Evolutionary conservation across 2,113 vertebrate species (phyloP).

Genomic region (Chionodraco myersi): DNA sequence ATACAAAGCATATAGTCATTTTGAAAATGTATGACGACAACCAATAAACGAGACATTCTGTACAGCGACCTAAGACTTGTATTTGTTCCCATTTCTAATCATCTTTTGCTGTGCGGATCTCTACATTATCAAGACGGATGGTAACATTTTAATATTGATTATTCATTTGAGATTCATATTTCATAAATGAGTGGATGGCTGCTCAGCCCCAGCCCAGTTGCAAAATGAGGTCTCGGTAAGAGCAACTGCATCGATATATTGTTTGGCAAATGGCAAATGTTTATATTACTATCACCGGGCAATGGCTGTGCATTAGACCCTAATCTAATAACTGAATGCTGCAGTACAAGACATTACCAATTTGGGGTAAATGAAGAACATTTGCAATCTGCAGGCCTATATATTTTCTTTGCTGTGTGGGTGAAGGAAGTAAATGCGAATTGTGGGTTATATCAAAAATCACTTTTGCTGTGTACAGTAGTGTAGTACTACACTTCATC

Average conservation of each 20-base stretch:
- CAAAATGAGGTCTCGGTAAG: background rate
- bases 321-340: too few relatives aligned
- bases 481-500: too few relatives aligned
- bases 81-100: slow-evolving; percentile 32
- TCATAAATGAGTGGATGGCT: background rate
- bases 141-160: background rate
- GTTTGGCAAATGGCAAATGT: background rate
- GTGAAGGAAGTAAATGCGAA: too few relatives aligned
- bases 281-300: background rate
- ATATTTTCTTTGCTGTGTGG: background rate
- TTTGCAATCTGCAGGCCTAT: background rate
- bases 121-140: background rate
- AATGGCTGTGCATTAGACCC: background rate
- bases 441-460: too few relatives aligned
- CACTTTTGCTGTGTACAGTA: too few relatives aligned
- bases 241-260: background rate
- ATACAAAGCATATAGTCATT: slow-evolving; percentile 77
- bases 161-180: background rate
- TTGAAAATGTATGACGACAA: slow-evolving; percentile 81
- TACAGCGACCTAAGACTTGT: slow-evolving; percentile 59
- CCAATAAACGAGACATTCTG: slow-evolving; percentile 81
- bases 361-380: too few relatives aligned
- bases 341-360: too few relatives aligned
- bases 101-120: background rate
- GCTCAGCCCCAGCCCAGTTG: background rate